Conservation (phyloP, 1,140 invertebrate species). For the Samia ricini region DNA sequence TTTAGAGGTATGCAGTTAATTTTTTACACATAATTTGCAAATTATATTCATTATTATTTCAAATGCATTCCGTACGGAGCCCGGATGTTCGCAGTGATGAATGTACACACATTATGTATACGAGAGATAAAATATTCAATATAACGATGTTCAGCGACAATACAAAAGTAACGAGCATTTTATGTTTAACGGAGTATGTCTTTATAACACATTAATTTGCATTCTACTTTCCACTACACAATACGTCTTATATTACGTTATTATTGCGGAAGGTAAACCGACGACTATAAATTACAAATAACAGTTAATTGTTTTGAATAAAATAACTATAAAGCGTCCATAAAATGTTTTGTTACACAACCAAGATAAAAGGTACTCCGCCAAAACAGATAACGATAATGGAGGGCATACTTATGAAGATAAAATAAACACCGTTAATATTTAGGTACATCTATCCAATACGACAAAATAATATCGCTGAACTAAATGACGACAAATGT, state of each 20-base stretch:
- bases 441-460: not conserved
- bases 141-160: not conserved
- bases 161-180: not conserved
- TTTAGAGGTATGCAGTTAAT: not conserved
- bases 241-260: conserved; percentile 11
- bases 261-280: conserved; percentile 4
- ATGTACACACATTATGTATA: not conserved
- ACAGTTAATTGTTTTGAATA: conserved; percentile 23
- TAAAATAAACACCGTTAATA: not conserved
- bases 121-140: not conserved
- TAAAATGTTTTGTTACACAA: not conserved
- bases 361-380: not conserved
- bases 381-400: not conserved
- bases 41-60: not conserved
- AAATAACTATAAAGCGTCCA: conserved; percentile 23
- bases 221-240: not conserved
- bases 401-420: not conserved
- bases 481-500: not conserved
- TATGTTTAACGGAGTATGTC: not conserved
- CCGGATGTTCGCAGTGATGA: not conserved
- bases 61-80: not conserved
- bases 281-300: conserved; percentile 10
- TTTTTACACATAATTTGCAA: not conserved
- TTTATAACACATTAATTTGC: not conserved
- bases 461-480: not conserved